Conservation (phyloP, 2,888 invertebrate species). For the Gryllus longicercus region DNA sequence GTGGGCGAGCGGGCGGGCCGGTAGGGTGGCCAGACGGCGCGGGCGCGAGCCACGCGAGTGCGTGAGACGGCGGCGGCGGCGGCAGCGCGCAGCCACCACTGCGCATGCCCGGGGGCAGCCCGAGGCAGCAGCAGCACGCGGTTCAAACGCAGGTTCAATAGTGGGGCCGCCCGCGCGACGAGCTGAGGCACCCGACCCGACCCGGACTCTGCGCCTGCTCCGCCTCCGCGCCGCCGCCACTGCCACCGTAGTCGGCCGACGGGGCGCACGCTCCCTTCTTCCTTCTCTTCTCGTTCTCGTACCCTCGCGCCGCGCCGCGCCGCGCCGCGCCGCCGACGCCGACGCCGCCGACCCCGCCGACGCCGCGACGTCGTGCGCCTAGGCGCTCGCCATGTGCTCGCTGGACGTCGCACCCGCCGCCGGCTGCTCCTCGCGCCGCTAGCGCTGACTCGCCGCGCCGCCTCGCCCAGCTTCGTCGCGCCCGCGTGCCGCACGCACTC, state of each 20-base stretch:
- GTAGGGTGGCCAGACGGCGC: neutral
- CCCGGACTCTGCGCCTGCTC: neutral
- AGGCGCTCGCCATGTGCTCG: neutral
- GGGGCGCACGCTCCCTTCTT: neutral
- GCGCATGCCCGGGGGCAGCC: neutral
- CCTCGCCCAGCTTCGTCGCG: slow-evolving; percentile 47
- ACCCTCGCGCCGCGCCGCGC: neutral
- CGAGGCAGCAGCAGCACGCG: neutral
- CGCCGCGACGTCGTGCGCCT: too few relatives aligned
- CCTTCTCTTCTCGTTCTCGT: neutral
- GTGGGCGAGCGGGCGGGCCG: too few relatives aligned
- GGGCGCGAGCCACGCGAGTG: neutral
- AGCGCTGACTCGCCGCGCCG: neutral
- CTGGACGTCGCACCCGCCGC: neutral
- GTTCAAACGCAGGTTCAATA: slow-evolving; percentile 17
- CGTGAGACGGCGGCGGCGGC: neutral
- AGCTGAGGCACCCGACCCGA: neutral
- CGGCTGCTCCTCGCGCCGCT: neutral
- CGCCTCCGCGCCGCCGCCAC: neutral
- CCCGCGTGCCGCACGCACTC: slow-evolving; percentile 63
- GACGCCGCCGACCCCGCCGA: neutral
- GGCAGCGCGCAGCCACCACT: neutral
- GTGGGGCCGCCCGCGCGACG: neutral
- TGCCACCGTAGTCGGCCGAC: neutral
- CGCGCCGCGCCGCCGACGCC: neutral